Base-by-base conservation (phyloP, 37 sponge, comb jelly and placozoan species). In the Hexactinellida sp. region DNA sequence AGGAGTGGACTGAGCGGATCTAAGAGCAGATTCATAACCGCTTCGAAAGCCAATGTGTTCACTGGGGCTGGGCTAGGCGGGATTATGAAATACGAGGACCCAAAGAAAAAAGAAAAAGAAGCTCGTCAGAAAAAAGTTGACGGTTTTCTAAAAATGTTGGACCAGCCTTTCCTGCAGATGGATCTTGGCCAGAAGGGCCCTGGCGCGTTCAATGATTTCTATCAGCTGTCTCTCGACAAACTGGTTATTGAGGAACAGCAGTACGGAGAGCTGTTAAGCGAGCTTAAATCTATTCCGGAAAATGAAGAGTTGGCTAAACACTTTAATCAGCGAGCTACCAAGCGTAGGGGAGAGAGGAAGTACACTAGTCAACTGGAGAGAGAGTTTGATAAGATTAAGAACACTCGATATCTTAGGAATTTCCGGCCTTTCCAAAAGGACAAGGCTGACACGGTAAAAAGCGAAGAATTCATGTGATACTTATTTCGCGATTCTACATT, bases 261-360 rank as follows among this genome's bases (percentile, higher is more conserved):
- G 76, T 63, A 63, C 76, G 3, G 19, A 1, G 13, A 63, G 19
- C 30, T 63, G 28, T 25, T 63, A 63, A 63, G 30, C 28, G 76
- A 63, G 76, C 76, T 63, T n/a, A 63, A 63, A 63, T 63, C 76
- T n/a, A 63, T 63, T 63, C 76, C 76, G 3, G 76, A 63, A 23
- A 63, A 63, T 23, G 76, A 63, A 32, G 76, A 63, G 34, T 23
- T 63, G 5, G 21, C 76, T 32, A 63, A 63, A 23, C 25, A n/a
- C 21, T 63, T 63, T 23, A 63, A 63, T n/a, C 76, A 63, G 76
- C 76, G 76, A 3, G 3, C 19, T 63, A 63, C 76, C 30, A 28
- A 63, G 34, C 76, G 76, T 23, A 63, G 76, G 30, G 13, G 19
- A 7, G 76, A 63, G 76, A 63, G 76, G 76, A 63, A 63, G 34